Percentiles rank a stretch among this genome's conserved stretches.
Conservation (phyloP, 1,140 invertebrate genomes). For the Rhopalosiphum maidis region DNA sequence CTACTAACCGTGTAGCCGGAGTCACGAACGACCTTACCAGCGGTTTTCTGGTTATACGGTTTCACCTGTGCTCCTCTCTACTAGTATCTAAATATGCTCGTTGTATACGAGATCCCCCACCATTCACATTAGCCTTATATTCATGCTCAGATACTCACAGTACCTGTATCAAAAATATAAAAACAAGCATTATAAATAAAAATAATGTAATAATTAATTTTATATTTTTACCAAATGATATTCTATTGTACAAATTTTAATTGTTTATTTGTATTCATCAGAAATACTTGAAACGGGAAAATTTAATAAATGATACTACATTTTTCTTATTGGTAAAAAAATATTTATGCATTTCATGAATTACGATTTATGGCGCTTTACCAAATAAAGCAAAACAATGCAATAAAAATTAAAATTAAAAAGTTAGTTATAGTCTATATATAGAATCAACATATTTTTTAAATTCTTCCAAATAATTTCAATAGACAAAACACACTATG, state of each 20-base stretch:
- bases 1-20: conserved; percentile 44
- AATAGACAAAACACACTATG: neutral
- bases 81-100: neutral
- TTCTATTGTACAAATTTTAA: neutral
- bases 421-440: too few relatives aligned
- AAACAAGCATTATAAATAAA: neutral
- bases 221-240: neutral
- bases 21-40: conserved; percentile 37
- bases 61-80: conserved; percentile 50
- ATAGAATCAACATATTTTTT: neutral
- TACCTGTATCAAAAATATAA: neutral
- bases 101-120: conserved; percentile 14
- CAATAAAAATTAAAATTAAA: too few relatives aligned
- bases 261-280: neutral
- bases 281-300: neutral
- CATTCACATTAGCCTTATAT: neutral
- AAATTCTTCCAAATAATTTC: neutral
- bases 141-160: neutral
- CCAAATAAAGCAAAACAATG: neutral
- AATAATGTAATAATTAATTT: neutral
- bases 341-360: neutral
- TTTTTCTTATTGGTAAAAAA: neutral
- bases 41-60: conserved; percentile 45
- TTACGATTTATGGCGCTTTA: neutral
- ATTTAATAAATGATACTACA: neutral